These are phyloP conservation scores for Xylophagus ater DNA, from an alignment of 2,888 invertebrate species.

Conservation along the genomic window DNA sequence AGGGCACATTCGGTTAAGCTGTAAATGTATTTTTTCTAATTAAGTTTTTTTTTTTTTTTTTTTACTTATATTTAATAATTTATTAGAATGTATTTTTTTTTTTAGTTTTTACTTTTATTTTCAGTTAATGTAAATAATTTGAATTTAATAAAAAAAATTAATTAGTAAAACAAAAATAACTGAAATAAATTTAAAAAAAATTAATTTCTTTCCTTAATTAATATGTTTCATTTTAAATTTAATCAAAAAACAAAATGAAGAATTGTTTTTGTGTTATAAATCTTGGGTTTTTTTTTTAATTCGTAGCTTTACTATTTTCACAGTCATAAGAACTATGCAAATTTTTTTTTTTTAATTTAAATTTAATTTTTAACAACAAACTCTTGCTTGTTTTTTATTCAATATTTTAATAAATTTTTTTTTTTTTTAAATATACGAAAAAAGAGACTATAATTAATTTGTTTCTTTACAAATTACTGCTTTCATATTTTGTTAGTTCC, in stretches of 20 bases:
- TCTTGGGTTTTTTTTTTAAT: no score
- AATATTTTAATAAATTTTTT: slow-evolving; percentile 10
- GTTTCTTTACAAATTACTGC: slow-evolving; percentile 7
- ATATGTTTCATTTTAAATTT: no score
- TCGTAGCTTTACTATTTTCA: slow-evolving; percentile 10
- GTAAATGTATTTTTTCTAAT: slow-evolving; percentile 22
- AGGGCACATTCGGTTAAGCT: slow-evolving; percentile 43
- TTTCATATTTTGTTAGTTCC: slow-evolving; percentile 1
- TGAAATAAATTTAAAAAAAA: slow-evolving; percentile 19
- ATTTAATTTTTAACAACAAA: slow-evolving; percentile 9
- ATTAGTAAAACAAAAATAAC: slow-evolving; percentile 16
- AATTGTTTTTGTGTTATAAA: no score
- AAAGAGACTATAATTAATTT: slow-evolving; percentile 13
- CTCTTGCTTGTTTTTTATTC: slow-evolving; percentile 2
- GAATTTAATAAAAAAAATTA: slow-evolving; percentile 12
- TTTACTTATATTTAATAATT: slow-evolving; percentile 8
- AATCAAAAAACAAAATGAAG: no score
- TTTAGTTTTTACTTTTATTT: slow-evolving; percentile 1
- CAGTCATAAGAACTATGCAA: slow-evolving; percentile 23
- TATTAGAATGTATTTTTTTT: slow-evolving; percentile 7
- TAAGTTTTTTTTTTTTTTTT: slow-evolving; percentile 16
- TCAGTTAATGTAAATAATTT: slow-evolving; percentile 10
- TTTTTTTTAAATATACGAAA: slow-evolving; percentile 8
- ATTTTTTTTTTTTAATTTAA: slow-evolving; percentile 14
- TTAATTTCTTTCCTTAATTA: no score